phyloP scores from a whole-genome alignment of 2,113 vertebrate genomes.

The Onychostruthus taczanowskii region DNA sequence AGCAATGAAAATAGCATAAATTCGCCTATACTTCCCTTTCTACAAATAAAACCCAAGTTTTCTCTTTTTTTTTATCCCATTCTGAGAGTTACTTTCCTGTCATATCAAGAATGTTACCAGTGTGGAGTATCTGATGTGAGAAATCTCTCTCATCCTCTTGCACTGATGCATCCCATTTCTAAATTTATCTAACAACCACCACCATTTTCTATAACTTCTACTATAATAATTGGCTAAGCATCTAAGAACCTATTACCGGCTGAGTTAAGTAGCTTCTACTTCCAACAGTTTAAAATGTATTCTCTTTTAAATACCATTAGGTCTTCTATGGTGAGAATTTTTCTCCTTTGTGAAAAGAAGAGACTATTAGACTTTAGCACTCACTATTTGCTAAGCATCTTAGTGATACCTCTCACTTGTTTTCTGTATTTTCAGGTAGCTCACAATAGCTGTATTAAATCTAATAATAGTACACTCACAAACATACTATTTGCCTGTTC shows the following conservation, averaged over 20 bases:
- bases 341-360: neutral
- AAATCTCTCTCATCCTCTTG: neutral
- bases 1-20: neutral
- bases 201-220: neutral
- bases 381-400: neutral
- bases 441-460: neutral
- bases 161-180: neutral
- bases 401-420: neutral
- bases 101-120: neutral
- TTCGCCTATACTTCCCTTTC: neutral
- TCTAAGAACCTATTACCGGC: neutral
- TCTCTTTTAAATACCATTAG: neutral
- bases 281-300: neutral
- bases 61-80: neutral
- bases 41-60: neutral
- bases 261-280: neutral
- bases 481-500: neutral
- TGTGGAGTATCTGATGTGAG: neutral
- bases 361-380: neutral
- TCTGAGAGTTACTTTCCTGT: neutral
- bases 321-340: neutral
- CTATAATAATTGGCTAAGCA: neutral
- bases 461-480: neutral
- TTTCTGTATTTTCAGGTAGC: neutral
- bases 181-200: neutral